Evolutionary conservation across 35 echinoderm and acorn worm species (phyloP), one percentile per base, ranked within the genome.

Genomic region (Stichopus chloronotus): DNA sequence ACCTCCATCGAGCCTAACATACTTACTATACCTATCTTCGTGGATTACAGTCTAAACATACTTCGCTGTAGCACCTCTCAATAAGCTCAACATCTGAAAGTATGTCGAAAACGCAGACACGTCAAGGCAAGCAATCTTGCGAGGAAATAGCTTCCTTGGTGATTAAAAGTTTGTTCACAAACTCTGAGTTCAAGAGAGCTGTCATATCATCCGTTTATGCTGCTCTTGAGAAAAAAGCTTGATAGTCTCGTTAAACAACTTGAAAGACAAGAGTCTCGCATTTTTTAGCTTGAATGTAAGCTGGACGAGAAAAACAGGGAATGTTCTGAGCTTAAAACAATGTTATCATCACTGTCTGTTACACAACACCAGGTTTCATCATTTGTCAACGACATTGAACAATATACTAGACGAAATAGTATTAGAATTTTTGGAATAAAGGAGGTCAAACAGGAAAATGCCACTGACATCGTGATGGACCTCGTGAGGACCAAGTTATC

Each of bases 391-490:
- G 55, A 88, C 19, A 83, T 93, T 8, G 92, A 93, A 88, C 92
- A 93, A 63, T 93, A 88, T 79, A 57, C 83, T 22, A 54, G 83
- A 22, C 55, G 91, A 68, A 92, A 92, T 21, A 43, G 57, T 56
- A 68, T 92, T 56, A n/a, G 92, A 16, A 78, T 88, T 55, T 88
- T 88, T 88, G 92, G 92, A 9, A 58, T 93, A 19, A 24, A 74
- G n/a, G 83, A 93, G 53, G 23, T 5, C 8, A 20, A 76, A 30
- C 59, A 57, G 19, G 92, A 93, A 88, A 93, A 93, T 52, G 76
- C 92, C 6, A 57, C 68, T 68, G 71, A 87, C 7, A 55, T 93
- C 53, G 58, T 88, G 10, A 88, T 58, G 16, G 19, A 93, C 13
- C 72, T 93, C 17, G 92, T 65, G n/a, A 76, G 58, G 3, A 77